A percentile compares a stretch with the other conserved stretches of the same genome.
These are phyloP conservation scores for Dicycla oo DNA, from an alignment of 2,888 invertebrate genomes.

Conservation along the genomic window DNA sequence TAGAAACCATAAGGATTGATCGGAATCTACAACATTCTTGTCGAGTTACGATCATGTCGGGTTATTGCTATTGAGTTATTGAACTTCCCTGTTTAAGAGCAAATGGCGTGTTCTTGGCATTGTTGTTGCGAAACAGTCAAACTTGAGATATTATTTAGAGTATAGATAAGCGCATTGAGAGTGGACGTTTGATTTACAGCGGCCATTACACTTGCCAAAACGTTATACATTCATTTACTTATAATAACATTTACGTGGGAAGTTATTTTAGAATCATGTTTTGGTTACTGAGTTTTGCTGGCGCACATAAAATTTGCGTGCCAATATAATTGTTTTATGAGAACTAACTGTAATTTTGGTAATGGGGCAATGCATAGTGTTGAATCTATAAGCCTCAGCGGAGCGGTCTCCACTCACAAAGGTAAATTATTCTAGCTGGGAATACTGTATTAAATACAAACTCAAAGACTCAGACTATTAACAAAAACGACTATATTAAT, in stretches of 20 bases:
- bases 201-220: slow-evolving; percentile 57
- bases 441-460: no score
- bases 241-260: slow-evolving; percentile 58
- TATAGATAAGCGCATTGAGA: slow-evolving; percentile 54
- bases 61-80: slow-evolving; percentile 26
- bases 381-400: no score
- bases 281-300: slow-evolving; percentile 16
- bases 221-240: slow-evolving; percentile 43
- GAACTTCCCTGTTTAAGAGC: slow-evolving; percentile 33
- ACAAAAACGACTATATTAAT: no score
- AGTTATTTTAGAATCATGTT: slow-evolving; percentile 38
- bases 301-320: slow-evolving; percentile 22
- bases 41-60: slow-evolving; percentile 29
- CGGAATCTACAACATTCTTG: slow-evolving; percentile 45
- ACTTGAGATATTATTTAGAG: slow-evolving; percentile 47
- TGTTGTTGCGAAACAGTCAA: slow-evolving; percentile 55
- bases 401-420: no score
- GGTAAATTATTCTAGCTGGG: no score
- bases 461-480: no score
- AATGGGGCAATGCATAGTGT: slow-evolving; percentile 24
- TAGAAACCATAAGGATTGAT: slow-evolving; percentile 35
- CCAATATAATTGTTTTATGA: slow-evolving; percentile 35
- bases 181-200: slow-evolving; percentile 53
- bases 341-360: slow-evolving; percentile 4
- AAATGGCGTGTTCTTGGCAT: slow-evolving; percentile 45